Conservation (phyloP, 2,888 invertebrate species). For the Eulithis prunata region DNA sequence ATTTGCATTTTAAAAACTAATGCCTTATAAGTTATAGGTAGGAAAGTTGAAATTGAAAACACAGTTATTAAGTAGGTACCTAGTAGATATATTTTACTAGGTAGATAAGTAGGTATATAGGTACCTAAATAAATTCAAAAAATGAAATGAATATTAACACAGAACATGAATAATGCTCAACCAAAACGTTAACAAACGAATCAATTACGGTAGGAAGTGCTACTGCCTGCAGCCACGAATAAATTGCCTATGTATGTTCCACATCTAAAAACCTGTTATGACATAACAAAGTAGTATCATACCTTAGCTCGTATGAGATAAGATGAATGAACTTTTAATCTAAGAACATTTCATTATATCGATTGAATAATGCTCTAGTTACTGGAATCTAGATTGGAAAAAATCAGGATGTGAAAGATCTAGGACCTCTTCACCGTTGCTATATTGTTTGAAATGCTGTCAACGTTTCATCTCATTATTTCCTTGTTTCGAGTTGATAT, state of each 20-base stretch:
- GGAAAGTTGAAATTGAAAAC: no score
- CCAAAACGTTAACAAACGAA: conserved; percentile 4
- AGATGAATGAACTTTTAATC: conserved; percentile 26
- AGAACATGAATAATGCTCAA: no score
- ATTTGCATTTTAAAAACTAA: no score
- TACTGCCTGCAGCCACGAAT: conserved; percentile 15
- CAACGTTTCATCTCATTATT: conserved; percentile 19
- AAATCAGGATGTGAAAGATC: not conserved
- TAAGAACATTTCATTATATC: not conserved
- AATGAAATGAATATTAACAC: no score
- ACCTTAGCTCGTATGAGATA: conserved; percentile 11
- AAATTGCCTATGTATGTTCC: conserved; percentile 22
- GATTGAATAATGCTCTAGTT: conserved; percentile 2
- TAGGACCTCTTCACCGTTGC: not conserved
- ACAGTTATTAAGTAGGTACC: no score
- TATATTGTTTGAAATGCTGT: not conserved
- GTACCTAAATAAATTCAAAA: no score
- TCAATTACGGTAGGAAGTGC: conserved; percentile 25
- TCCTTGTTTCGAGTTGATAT: conserved; percentile 41
- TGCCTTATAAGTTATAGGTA: no score
- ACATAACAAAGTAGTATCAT: conserved; percentile 36
- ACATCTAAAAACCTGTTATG: conserved; percentile 36
- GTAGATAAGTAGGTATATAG: no score
- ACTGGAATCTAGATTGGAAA: not conserved
- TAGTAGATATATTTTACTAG: no score